These are phyloP conservation scores for Netelia virgata DNA, from an alignment of 2,888 invertebrate species.

Conservation along the genomic window DNA sequence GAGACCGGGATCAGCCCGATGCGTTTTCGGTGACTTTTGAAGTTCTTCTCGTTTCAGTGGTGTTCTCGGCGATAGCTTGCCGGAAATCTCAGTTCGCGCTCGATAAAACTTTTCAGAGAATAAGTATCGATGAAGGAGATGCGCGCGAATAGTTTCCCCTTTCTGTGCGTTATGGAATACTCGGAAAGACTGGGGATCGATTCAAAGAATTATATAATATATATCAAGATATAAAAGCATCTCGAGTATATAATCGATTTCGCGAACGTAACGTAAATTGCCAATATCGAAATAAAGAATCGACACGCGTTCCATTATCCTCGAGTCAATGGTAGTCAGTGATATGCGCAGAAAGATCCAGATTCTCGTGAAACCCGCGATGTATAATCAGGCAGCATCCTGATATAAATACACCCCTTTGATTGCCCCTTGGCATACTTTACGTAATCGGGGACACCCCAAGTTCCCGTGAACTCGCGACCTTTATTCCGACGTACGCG, in stretches of 20 bases:
- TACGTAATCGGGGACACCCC: slow-evolving; percentile 10
- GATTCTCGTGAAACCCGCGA: slow-evolving; percentile 37
- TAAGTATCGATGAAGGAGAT: slow-evolving; percentile 1
- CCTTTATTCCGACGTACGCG: slow-evolving; percentile 1
- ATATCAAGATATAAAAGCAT: slow-evolving; percentile 22
- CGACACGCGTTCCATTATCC: slow-evolving; percentile 12
- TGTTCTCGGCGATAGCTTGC: slow-evolving; percentile 4
- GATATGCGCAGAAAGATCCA: slow-evolving; percentile 33
- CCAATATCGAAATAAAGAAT: slow-evolving; percentile 56
- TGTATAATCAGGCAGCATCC: slow-evolving; percentile 34
- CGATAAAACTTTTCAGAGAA: slow-evolving; percentile 39
- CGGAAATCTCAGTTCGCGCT: slow-evolving; percentile 47
- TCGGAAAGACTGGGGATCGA: slow-evolving; percentile 16
- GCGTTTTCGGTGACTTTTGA: background rate
- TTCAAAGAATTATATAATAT: slow-evolving; percentile 17
- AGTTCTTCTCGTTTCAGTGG: background rate
- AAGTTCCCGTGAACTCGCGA: slow-evolving; percentile 20
- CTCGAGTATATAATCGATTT: background rate
- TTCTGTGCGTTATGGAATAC: slow-evolving; percentile 5
- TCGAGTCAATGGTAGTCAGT: background rate
- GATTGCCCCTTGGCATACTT: slow-evolving; percentile 29
- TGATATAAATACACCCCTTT: slow-evolving; percentile 24
- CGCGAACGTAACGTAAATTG: slow-evolving; percentile 51
- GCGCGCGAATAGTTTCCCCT: background rate
- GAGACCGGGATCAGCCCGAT: too few species aligned